Evolutionary conservation across 2,888 invertebrate species (phyloP), one percentile per base, ranked within the genome.

Genomic region (Tachystola acroxantha): DNA sequence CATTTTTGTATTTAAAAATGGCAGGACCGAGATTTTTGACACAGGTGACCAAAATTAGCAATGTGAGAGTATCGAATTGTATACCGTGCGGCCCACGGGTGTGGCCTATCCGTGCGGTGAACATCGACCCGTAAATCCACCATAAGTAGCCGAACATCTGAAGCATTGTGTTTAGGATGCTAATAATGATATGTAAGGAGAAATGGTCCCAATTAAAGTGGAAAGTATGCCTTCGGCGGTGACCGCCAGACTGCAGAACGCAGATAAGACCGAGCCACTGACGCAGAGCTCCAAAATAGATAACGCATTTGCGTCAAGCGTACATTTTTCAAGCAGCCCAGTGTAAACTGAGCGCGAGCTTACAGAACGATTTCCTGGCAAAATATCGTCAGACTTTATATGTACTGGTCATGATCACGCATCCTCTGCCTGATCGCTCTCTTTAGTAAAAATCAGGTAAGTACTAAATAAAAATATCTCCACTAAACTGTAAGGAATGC

Each of bases 301-400:
- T 82, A 85, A 86, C 80, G 78, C 79, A 79, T 84, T 85, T 86
- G 84, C 86, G 86, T 86, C 86, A 85, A 82, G 77, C 73, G 74
- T 61, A 72, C 70, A 80, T 84, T 86, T 85, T 84, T 85, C 73
- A 72, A 74, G 55, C 53, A 73, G 57, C 50, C 54, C 64, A 69
- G 63, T 68, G 74, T 75, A 79, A 75, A 76, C 77, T 65, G 64
- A 72, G 60, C 74, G 72, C 73, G 69, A 70, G 72, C 77, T 64
- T 65, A 67, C 69, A 52, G 58, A 71, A 70, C 59, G 61, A 74
- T 79, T 82, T 82, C 78, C 81, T 80, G 78, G 74, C 76, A 64
- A 76, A 79, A 75, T 75, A 72, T 71, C 68, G 55, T 62, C 67
- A 56, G 67, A 57, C 65, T 64, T 68, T 60, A 61, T 63, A 60